These are phyloP conservation scores for Ciona savignyi DNA, from an alignment of 23 tunicate genomes.

Conservation along the genomic window DNA sequence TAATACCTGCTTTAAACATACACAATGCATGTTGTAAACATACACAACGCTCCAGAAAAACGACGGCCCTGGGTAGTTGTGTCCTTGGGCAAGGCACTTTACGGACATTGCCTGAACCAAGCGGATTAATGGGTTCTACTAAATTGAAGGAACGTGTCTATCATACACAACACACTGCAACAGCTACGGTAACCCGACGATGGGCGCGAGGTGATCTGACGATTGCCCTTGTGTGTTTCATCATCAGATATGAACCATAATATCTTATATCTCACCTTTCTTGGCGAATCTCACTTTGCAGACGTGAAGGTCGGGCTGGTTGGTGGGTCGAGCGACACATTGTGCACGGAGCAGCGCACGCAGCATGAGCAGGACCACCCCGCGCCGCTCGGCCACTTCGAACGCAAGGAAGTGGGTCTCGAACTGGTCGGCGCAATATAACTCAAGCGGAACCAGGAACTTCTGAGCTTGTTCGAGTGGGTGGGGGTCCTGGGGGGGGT, in stretches of 20 bases:
- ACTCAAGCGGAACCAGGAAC: constrained; percentile 48
- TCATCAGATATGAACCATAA: too few relatives aligned
- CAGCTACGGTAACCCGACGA: too few relatives aligned
- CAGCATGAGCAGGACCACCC: constrained; percentile 61
- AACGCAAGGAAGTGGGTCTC: constrained; percentile 76
- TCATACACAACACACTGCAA: too few relatives aligned
- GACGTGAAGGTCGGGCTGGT: constrained; percentile 40
- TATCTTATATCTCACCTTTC: constrained; percentile 29
- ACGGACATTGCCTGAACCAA: too few relatives aligned
- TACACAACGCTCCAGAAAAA: background rate
- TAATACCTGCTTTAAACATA: too few relatives aligned
- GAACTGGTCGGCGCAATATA: constrained; percentile 19
- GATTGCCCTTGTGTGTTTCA: too few relatives aligned
- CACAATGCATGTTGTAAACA: background rate
- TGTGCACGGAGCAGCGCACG: constrained; percentile 52
- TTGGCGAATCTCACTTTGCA: constrained; percentile 51
- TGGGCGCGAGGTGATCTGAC: background rate
- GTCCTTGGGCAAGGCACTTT: too few relatives aligned
- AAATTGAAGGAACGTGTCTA: too few relatives aligned
- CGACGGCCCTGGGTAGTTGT: too few relatives aligned
- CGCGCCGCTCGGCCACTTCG: constrained; percentile 47
- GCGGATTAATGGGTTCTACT: too few relatives aligned
- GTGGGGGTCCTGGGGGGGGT: constrained; percentile 63
- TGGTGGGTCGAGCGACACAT: constrained; percentile 25
- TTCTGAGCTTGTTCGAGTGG: constrained; percentile 63